Base-by-base conservation (phyloP, 2,888 invertebrate genomes). In the Drosophila austrosaltans region DNA sequence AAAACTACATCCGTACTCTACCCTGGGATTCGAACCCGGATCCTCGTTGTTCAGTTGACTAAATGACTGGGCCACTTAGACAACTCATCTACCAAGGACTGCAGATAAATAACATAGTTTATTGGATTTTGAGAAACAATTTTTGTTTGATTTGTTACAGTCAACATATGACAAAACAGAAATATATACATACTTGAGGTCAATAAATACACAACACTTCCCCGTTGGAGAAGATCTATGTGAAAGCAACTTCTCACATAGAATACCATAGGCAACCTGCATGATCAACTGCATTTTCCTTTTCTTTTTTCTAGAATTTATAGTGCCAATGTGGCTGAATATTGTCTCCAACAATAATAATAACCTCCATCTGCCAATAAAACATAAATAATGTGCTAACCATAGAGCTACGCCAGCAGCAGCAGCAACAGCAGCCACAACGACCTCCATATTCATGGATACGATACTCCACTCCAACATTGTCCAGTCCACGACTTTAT, bases 331-430 rank as follows among this genome's bases (percentile, higher is more conserved):
- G 67, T 53, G 72, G 67, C 53, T 62, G 58, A 72, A 72, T 67
- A 63, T 59, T 62, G 72, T 62, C 44, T 48, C 48, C 25, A 25
- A 58, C 67, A 39, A 39, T 39, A 57, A 60, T 72, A 72, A 72
- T 72, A 72, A 72, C 72, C 72, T 74, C 66, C 68, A 69, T 25
- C 76, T 72, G 78, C 69, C 76, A 72, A 72, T 71, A 64, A 63
- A 70, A 65, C 61, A 79, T 75, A 77, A 79, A 76, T 66, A 74
- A 68, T 76, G 59, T 63, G 20, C 73, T 57, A 69, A 59, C 66
- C 67, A 63, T 39, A 75, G 79, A 75, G 79, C 61, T 69, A 72
- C 66, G 69, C 39, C 42, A 39, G 36, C 61, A 64, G 48, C 32
- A 53, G 22, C 59, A 44, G 42, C 48, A 57, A 53, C 10, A 61